phyloP scores from a whole-genome alignment of 2,797 vertebrate genomes.

The Rachycentron canadum region DNA sequence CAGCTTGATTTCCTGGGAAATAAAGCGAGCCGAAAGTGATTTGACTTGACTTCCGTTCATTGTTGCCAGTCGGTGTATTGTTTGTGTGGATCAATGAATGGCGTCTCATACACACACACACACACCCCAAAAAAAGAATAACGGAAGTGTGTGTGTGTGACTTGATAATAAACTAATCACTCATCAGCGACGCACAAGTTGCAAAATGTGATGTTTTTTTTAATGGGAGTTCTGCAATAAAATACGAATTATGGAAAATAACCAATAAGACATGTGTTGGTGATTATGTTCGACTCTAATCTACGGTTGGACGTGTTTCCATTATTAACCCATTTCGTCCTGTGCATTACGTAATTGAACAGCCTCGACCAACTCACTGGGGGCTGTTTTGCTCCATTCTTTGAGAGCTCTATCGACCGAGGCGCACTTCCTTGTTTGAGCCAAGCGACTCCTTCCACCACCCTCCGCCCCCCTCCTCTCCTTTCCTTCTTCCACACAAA shows the following conservation, averaged over 20 bases:
- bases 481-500: conserved; percentile 18
- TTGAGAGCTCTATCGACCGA: conserved; percentile 50
- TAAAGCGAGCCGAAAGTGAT: background rate
- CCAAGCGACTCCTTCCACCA: conserved; percentile 37
- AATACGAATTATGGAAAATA: too few species aligned
- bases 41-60: background rate
- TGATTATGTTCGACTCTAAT: rapidly evolving
- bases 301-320: background rate
- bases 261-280: too few species aligned
- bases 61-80: background rate
- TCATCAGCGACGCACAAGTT: too few species aligned
- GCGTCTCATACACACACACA: too few species aligned
- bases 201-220: too few species aligned
- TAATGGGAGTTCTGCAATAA: too few species aligned
- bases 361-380: conserved; percentile 42
- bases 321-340: conserved; percentile 23
- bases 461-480: background rate
- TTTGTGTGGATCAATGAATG: background rate
- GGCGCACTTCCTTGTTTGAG: conserved; percentile 82
- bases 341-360: conserved; percentile 83
- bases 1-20: background rate
- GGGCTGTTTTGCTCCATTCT: conserved; percentile 66
- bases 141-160: too few species aligned
- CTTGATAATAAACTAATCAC: too few species aligned
- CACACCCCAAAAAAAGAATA: background rate